phyloP scores from a whole-genome alignment of 2,888 invertebrate genomes.

The Tetrapedia diversipes region DNA sequence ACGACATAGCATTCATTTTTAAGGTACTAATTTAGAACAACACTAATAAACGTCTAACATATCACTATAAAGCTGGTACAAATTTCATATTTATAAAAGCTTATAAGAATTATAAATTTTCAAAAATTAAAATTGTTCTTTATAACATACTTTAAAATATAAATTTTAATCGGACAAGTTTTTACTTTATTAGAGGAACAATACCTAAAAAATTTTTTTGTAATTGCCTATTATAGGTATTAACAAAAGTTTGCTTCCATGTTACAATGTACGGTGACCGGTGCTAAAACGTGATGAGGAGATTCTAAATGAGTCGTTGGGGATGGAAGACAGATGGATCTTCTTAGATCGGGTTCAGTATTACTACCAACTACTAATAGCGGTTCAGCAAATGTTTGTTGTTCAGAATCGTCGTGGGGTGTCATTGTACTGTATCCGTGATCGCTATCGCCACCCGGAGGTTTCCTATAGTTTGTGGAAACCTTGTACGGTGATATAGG shows the following conservation, averaged over 20 bases:
- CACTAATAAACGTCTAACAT: slow-evolving; percentile 6
- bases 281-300: slow-evolving; percentile 89
- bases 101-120: slow-evolving; percentile 23
- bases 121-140: slow-evolving; percentile 6
- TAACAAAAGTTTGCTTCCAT: slow-evolving; percentile 90
- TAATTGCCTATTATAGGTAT: background rate
- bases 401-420: slow-evolving; percentile 94
- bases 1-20: slow-evolving; percentile 19
- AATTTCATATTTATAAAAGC: slow-evolving; percentile 25
- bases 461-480: slow-evolving; percentile 91
- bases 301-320: slow-evolving; percentile 84
- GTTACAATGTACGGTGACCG: slow-evolving; percentile 94
- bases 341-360: slow-evolving; percentile 70
- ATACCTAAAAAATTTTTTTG: background rate
- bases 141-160: slow-evolving; percentile 15
- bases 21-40: slow-evolving; percentile 6
- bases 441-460: slow-evolving; percentile 92
- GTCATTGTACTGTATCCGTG: slow-evolving; percentile 98
- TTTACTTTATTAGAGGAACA: slow-evolving; percentile 22
- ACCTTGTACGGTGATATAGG: slow-evolving; percentile 94
- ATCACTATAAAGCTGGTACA: slow-evolving; percentile 19
- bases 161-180: slow-evolving; percentile 1
- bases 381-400: slow-evolving; percentile 88
- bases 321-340: slow-evolving; percentile 81
- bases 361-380: slow-evolving; percentile 76